phyloP scores from a whole-genome alignment of 2,888 invertebrate genomes.

The Melieria omissa region DNA sequence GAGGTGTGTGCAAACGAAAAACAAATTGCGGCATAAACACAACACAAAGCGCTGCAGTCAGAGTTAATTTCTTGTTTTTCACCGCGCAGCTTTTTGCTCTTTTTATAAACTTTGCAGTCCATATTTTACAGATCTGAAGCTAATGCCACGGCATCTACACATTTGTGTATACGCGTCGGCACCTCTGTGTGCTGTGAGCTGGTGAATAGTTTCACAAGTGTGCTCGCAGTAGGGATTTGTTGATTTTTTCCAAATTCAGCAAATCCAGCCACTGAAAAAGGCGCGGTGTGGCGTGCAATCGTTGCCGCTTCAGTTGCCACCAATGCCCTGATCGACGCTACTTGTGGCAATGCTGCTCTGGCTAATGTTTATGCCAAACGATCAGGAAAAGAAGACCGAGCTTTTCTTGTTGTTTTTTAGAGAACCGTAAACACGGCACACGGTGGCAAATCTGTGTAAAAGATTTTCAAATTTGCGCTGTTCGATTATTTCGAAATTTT shows the following conservation, averaged over 20 bases:
- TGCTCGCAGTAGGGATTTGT: slow-evolving; percentile 3
- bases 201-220: slow-evolving; percentile 18
- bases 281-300: too few species aligned
- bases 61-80: slow-evolving; percentile 52
- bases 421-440: too few species aligned
- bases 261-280: too few species aligned
- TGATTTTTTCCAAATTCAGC: neutral
- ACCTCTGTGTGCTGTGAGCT: neutral
- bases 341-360: neutral
- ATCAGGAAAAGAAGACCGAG: too few species aligned
- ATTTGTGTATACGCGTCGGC: neutral
- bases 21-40: neutral
- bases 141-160: neutral
- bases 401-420: too few species aligned
- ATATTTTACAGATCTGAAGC: neutral
- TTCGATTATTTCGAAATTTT: slow-evolving; percentile 49
- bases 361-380: neutral
- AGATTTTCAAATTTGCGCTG: slow-evolving; percentile 54
- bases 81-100: slow-evolving; percentile 41
- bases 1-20: too few species aligned
- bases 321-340: neutral
- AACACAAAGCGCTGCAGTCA: slow-evolving; percentile 35
- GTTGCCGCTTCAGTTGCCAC: neutral
- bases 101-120: slow-evolving; percentile 51
- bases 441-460: neutral